Percentiles rank a stretch among this genome's conserved stretches.
Conservation (phyloP, 2,113 vertebrate species). For the Hemicordylus capensis region DNA sequence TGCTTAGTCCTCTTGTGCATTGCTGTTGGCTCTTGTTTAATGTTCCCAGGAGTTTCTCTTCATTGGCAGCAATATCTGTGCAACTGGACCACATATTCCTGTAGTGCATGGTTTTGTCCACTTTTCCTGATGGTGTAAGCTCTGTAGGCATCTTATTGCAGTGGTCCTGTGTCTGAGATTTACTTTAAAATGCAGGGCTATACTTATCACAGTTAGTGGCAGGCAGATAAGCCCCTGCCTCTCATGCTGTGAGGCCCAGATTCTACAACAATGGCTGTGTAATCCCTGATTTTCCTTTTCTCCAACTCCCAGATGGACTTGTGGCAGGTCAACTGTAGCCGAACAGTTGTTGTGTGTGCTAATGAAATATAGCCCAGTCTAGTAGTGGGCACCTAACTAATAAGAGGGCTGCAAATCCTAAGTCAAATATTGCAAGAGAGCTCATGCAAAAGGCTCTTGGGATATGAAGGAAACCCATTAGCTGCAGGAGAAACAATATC, state of each 20-base stretch:
- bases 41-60: background rate
- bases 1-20: no score
- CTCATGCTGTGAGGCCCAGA: background rate
- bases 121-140: background rate
- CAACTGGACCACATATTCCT: background rate
- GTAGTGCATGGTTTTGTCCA: background rate
- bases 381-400: background rate
- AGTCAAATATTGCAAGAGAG: background rate
- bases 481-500: background rate
- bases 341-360: background rate
- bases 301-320: background rate
- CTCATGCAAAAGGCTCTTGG: background rate
- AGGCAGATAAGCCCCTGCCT: background rate
- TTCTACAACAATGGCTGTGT: no score
- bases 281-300: background rate
- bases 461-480: background rate
- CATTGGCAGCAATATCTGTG: background rate
- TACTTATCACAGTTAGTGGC: background rate
- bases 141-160: background rate
- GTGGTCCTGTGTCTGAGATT: background rate
- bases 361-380: background rate
- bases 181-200: no score
- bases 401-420: background rate
- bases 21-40: background rate
- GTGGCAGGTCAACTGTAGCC: no score